Conservation (phyloP, 2,113 vertebrate genomes). For the Equus quagga region DNA sequence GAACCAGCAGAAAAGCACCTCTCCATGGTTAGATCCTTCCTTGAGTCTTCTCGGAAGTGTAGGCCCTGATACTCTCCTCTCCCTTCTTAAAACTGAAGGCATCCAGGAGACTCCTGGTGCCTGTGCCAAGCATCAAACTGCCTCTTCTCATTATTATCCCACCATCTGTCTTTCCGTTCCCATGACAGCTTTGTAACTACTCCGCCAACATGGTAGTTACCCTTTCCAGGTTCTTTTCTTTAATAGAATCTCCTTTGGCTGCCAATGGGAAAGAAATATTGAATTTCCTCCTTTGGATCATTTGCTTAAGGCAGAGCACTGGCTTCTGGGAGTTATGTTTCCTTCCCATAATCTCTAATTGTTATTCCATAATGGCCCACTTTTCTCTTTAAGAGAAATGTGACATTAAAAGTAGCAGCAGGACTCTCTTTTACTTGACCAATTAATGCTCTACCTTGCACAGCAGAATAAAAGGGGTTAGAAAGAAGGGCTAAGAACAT, state of each 20-base stretch:
- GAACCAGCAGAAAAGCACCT: background rate
- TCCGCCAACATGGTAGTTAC: too few relatives aligned
- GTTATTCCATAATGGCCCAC: background rate
- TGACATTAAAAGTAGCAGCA: conserved; percentile 1
- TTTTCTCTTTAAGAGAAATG: background rate
- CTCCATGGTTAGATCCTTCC: too few relatives aligned
- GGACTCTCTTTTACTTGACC: conserved; percentile 49
- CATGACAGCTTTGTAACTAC: fast-evolving
- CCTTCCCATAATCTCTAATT: background rate
- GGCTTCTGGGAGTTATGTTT: background rate
- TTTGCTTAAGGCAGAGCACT: background rate
- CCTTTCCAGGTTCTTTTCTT: background rate
- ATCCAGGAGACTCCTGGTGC: too few relatives aligned
- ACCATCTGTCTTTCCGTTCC: background rate
- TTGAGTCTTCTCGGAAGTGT: background rate
- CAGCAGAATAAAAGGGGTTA: background rate
- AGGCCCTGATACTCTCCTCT: background rate
- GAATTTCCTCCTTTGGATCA: background rate
- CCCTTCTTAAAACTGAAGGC: background rate
- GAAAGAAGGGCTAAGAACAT: background rate
- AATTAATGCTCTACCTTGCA: background rate
- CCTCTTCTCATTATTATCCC: background rate
- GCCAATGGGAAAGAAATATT: background rate
- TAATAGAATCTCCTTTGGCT: background rate
- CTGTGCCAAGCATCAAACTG: too few relatives aligned